Base-by-base conservation (phyloP, 2,113 vertebrate genomes). In the Plectropomus leopardus region DNA sequence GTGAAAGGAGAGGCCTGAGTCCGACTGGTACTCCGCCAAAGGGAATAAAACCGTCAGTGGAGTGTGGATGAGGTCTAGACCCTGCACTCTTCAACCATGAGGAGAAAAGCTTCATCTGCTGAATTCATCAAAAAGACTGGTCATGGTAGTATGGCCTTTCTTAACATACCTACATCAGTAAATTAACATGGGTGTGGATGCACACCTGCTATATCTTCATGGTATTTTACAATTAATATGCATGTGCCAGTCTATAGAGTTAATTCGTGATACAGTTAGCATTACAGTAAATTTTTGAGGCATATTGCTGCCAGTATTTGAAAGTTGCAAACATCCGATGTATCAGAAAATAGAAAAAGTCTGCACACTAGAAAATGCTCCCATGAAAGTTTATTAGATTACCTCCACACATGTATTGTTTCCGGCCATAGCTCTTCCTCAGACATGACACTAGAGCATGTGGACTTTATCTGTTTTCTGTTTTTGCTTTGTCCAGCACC, bases 1-100 rank as follows among this genome's bases (percentile, higher is more conserved):
- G 45, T 80, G 83, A 84, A 71, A 78, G 73, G 30, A 48, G 68
- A 80, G 61, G 76, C 51, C 60, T n/a, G 23, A 13, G 50, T 67
- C 47, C 48, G 34, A 21, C 58, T 75, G 59, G 44, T 66, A 32
- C 70, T 61, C 53, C 19, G 85, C 77, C 81, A 69, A 69, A 57
- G 57, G 53, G 77, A 73, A 80, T 78, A 77, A 84, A 42, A 45
- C 44, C 57, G 60, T 54, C 54, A 74, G 40, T 32, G 45, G 69
- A 69, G 78, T 47, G 51, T 60, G 72, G 50, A 64, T 23, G 50
- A 59, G 69, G 79, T 70, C 72, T 63, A n/a, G 65, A 61, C 30
- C 61, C 44, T 42, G 50, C 30, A n/a, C 58, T 75, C 17, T 19
- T 36, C 13, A 24, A 32, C 40, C 28, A 23, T 58, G 47, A 53